A percentile compares a stretch with the other conserved stretches of the same genome.
phyloP scores from a whole-genome alignment of 1,140 invertebrate species.

The Drosophila repleta region DNA sequence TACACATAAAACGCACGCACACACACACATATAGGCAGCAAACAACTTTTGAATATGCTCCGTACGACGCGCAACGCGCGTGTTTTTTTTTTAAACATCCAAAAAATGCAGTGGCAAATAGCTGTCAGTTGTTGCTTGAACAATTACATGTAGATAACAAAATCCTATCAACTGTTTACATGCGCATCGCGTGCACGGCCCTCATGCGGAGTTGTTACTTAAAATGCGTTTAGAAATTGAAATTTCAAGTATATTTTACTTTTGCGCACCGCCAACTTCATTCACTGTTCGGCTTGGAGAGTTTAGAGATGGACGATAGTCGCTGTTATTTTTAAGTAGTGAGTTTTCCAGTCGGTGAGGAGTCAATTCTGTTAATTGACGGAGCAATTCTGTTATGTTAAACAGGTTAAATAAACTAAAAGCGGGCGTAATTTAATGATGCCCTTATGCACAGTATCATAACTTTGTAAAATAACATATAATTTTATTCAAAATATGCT shows the following conservation, averaged over 20 bases:
- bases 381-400: constrained; percentile 18
- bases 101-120: constrained; percentile 17
- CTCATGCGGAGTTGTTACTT: constrained; percentile 16
- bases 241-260: constrained; percentile 53
- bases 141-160: constrained; percentile 6
- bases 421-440: not conserved
- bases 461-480: no score
- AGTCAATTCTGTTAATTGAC: constrained; percentile 7
- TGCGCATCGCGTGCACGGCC: not conserved
- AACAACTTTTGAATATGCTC: constrained; percentile 54
- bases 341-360: constrained; percentile 1
- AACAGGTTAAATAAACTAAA: not conserved
- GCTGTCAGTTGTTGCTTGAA: not conserved
- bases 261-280: constrained; percentile 63
- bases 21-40: constrained; percentile 17
- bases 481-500: not conserved
- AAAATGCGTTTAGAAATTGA: constrained; percentile 33
- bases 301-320: constrained; percentile 25
- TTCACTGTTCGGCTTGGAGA: constrained; percentile 36
- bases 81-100: constrained; percentile 48
- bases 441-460: no score
- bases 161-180: constrained; percentile 6
- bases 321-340: not conserved
- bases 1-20: constrained; percentile 7
- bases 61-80: constrained; percentile 44